Base-by-base conservation (phyloP, 2,888 invertebrate genomes). In the Agrotis exclamationis region DNA sequence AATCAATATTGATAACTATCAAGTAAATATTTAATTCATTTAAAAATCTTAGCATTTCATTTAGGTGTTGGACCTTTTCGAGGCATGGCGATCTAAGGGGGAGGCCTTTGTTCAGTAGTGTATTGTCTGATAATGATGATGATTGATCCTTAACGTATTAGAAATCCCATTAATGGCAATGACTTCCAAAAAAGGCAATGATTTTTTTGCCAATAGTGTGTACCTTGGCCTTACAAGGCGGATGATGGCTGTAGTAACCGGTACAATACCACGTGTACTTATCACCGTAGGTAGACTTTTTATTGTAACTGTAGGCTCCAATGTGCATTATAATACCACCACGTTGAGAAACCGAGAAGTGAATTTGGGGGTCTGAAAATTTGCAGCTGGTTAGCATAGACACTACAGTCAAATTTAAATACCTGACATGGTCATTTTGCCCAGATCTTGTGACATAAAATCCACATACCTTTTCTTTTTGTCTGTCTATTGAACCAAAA, bases 261-360 rank as follows among this genome's bases (percentile, higher is more conserved):
- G 88, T 90, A 54, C 91, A 91, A 63, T 87, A 87, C 91, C 91
- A 91, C 4, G 83, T 80, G 3, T 69, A 74, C 28, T 71, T 86
- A 3, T 71, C 56, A 24, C 79, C 74, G 44, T 65, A 69, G 2
- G 71, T 59, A 7, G 66, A 70, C 22, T 86, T 86, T 74, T 83
- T 86, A 78, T 91, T 86, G 66, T 82, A 92, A 33, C 84, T 87
- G 69, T 88, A 88, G 4, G 82, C 75, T 1, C 86, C 85, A 54
- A 87, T 63, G 71, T 90, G 87, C 48, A 92, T 80, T 20, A 90
- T 78, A 1, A 78, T 65, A 0, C 90, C 90, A 6, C 92, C 92
- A 18, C 92, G 87, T 63, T 88, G 88, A 4, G 92, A 91, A 50
- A 83, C 68, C 1, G 89, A 75, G 68, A 74, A 84, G 58, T 82